phyloP scores from a whole-genome alignment of 2,797 vertebrate species.

The Pipistrellus pygmaeus region DNA sequence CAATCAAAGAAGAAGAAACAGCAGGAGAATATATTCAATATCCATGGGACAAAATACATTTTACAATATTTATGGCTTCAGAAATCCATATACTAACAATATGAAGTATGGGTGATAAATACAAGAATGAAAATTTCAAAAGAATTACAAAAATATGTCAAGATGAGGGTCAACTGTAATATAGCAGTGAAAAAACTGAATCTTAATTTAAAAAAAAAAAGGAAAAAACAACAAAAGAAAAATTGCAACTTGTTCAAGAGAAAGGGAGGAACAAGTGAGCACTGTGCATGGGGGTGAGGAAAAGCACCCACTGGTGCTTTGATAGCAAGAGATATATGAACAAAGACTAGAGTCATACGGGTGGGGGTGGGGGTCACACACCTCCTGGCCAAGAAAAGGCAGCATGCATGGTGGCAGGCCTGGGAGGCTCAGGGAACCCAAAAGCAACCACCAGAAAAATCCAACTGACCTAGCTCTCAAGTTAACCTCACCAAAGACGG shows the following conservation, averaged over 20 bases:
- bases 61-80: constrained; percentile 9
- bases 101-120: not conserved
- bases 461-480: not conserved
- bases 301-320: not conserved
- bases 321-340: not conserved
- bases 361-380: not conserved
- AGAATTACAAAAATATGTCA: constrained; percentile 40
- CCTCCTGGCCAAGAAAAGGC: not conserved
- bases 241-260: not conserved
- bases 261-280: not conserved
- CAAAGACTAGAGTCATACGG: not conserved
- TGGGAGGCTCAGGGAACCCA: not conserved
- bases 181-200: not conserved
- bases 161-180: not conserved
- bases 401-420: not conserved
- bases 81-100: not conserved
- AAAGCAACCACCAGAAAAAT: not conserved
- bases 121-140: constrained; percentile 23
- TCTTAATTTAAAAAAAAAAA: not conserved
- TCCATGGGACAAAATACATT: not conserved
- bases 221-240: not conserved
- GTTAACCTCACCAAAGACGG: constrained; percentile 7
- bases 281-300: not conserved
- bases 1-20: not conserved
- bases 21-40: not conserved